Evolutionary conservation across 2,113 vertebrate species (phyloP), one percentile per base, ranked within the genome.

Genomic region (Girardinichthys multiradiatus): DNA sequence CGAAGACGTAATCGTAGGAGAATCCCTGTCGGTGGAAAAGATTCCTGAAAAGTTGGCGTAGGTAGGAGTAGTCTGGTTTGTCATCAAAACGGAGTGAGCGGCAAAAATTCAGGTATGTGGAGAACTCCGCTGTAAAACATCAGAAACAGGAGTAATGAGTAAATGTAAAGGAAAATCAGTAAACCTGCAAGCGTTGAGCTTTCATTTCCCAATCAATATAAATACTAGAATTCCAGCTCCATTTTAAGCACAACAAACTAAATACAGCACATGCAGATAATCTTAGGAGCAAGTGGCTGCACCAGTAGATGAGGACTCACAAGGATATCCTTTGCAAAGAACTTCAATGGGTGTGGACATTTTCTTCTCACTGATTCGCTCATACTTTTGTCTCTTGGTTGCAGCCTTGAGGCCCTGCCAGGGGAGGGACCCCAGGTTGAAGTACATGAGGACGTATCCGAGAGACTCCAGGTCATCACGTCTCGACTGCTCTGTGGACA

Each of bases 361-460:
- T 92, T 99, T 99, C 92, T 99, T 99, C 94, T 99, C 97, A 0
- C 97, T 99, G 94, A 99, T 99, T n/a, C 97, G 95, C 85, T 99
- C 97, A 0, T 98, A 98, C 86, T 98, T 99, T 93, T 99, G 97
- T 88, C 97, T 96, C 90, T 99, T 98, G 91, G 97, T 99, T 81
- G 97, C 97, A 24, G 97, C 97, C 86, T 99, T 99, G 80, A 99
- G 96, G 82, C 97, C 97, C 87, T 98, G 97, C 97, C 97, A 99
- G 81, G 97, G 97, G 93, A 99, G 94, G 0, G 97, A 98, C 78
- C 97, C 97, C 93, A 99, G 93, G 93, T 99, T 99, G 95, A 99
- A 99, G 93, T 99, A 99, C 97, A 99, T 99, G 74, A 99, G 96
- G 83, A 98, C 97, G 0, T 98, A 99, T 82, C 97, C 97, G 70